A percentile compares a stretch with the other conserved stretches of the same genome.
These are phyloP conservation scores for Thunnus thynnus DNA, from an alignment of 2,113 vertebrate species.

Conservation along the genomic window DNA sequence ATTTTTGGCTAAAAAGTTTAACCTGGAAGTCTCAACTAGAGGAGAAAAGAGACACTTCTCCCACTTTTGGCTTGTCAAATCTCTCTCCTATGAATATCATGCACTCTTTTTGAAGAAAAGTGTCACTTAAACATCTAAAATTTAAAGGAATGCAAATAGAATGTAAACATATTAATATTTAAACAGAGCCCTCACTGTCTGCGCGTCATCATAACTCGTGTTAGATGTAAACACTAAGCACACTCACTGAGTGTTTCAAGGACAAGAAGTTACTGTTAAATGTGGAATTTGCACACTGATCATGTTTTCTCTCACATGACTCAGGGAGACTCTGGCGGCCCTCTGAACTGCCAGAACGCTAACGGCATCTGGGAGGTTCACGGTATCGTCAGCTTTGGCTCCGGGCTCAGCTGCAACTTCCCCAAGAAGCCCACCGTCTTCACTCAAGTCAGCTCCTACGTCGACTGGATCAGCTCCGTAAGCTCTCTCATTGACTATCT, in stretches of 20 bases:
- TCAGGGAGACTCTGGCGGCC: constrained; percentile 93
- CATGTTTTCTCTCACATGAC: constrained; percentile 20
- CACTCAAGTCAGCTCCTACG: constrained; percentile 89
- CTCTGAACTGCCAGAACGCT: constrained; percentile 86
- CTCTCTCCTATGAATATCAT: not conserved
- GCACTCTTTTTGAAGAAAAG: not conserved
- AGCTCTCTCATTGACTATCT: constrained; percentile 43
- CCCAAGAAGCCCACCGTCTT: constrained; percentile 89
- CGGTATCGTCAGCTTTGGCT: constrained; percentile 92
- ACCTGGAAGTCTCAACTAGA: no score
- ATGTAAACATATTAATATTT: no score
- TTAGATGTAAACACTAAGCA: not conserved
- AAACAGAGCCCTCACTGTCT: not conserved
- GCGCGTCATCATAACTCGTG: not conserved
- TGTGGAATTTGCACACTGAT: constrained; percentile 8
- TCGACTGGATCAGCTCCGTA: constrained; percentile 88
- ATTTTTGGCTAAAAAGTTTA: no score
- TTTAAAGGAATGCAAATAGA: not conserved
- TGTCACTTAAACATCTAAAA: not conserved
- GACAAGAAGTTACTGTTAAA: not conserved
- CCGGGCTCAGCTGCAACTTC: constrained; percentile 85
- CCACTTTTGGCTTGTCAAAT: no score
- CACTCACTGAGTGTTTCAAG: not conserved
- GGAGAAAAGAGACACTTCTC: no score
- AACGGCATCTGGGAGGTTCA: constrained; percentile 87